phyloP scores from a whole-genome alignment of 35 echinoderm and acorn worm genomes.

The Ophiothrix spiculata region DNA sequence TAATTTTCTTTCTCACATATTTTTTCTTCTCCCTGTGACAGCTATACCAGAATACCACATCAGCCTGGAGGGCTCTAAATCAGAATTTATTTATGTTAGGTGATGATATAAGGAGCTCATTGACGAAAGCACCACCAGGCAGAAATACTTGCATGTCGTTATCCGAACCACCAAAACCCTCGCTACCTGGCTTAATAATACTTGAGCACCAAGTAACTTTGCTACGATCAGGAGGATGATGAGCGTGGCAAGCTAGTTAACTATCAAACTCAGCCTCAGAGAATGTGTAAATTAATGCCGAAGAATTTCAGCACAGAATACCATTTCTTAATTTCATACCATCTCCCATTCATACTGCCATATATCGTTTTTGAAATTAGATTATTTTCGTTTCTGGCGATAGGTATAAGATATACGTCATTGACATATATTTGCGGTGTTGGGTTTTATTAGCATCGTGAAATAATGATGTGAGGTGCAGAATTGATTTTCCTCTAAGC shows the following conservation, averaged over 20 bases:
- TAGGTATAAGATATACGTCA: background rate
- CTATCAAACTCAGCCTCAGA: background rate
- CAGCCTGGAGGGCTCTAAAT: background rate
- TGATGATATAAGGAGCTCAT: conserved; percentile 1
- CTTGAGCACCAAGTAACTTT: no score
- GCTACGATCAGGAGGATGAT: background rate
- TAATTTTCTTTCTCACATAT: background rate
- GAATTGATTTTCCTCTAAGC: background rate
- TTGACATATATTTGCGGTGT: background rate
- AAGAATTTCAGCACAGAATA: background rate
- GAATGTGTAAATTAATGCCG: conserved; percentile 13
- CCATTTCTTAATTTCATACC: background rate
- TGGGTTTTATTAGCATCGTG: background rate
- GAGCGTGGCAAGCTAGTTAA: background rate
- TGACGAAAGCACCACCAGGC: background rate
- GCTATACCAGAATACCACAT: background rate
- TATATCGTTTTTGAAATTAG: background rate
- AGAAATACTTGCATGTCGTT: background rate
- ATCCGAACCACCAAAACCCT: background rate
- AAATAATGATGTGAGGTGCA: background rate
- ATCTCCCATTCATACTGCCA: background rate
- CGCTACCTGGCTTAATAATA: background rate
- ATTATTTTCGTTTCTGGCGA: background rate
- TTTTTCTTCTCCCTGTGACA: background rate
- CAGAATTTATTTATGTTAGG: conserved; percentile 10